A percentile compares a stretch with the other conserved stretches of the same genome.
phyloP scores from a whole-genome alignment of 2,797 vertebrate species.

The Myripristis murdjan region DNA sequence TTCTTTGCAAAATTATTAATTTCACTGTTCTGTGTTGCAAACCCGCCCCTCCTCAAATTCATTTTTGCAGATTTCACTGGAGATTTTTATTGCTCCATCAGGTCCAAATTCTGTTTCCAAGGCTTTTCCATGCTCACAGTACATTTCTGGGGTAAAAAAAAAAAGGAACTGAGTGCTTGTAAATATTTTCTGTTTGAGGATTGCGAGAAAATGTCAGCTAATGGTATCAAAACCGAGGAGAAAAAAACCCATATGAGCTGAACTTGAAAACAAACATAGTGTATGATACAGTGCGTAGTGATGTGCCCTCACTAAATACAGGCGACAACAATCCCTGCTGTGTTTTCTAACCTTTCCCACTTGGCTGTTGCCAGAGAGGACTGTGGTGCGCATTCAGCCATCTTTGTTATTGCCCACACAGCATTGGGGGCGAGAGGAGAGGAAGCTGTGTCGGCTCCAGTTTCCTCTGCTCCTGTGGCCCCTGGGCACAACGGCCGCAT shows the following conservation, averaged over 20 bases:
- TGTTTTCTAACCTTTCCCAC: slow-evolving; percentile 60
- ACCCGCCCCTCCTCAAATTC: too few relatives aligned
- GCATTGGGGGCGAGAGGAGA: slow-evolving; percentile 51
- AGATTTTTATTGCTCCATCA: too few relatives aligned
- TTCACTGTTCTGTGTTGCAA: too few relatives aligned
- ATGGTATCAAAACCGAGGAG: too few relatives aligned
- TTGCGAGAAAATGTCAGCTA: background rate
- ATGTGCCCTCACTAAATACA: slow-evolving; percentile 32
- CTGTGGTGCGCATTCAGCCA: slow-evolving; percentile 63
- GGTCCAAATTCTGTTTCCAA: too few relatives aligned
- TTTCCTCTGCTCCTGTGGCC: slow-evolving; percentile 54
- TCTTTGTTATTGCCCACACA: slow-evolving; percentile 55
- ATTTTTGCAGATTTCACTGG: too few relatives aligned
- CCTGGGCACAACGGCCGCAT: slow-evolving; percentile 75
- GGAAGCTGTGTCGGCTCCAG: slow-evolving; percentile 65
- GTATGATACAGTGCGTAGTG: slow-evolving; percentile 14
- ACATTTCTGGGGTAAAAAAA: too few relatives aligned
- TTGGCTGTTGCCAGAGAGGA: slow-evolving; percentile 45
- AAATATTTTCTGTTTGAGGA: too few relatives aligned
- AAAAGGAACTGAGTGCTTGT: too few relatives aligned
- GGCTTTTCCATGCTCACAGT: too few relatives aligned
- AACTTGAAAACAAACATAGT: slow-evolving; percentile 3
- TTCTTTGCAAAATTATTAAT: too few relatives aligned
- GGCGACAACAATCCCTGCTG: slow-evolving; percentile 60
- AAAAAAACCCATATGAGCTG: too few relatives aligned